Conservation (phyloP, 2,113 vertebrate species). For the Nannobrachium achirus region DNA sequence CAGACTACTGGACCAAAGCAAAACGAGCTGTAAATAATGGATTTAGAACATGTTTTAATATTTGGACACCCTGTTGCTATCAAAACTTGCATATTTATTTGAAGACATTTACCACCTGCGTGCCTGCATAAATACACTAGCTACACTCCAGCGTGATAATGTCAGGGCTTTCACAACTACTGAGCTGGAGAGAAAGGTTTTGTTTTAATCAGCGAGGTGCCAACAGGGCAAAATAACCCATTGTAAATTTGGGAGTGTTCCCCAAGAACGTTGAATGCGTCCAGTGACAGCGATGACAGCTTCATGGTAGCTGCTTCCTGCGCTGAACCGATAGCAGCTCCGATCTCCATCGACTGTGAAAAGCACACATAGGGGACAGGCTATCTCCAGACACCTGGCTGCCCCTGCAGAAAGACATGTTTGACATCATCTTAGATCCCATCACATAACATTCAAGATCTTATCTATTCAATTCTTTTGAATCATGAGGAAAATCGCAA, state of each 20-base stretch:
- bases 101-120: slow-evolving; percentile 10
- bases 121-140: neutral
- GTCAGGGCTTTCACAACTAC: neutral
- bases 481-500: no score
- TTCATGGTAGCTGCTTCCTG: slow-evolving; percentile 36
- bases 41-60: slow-evolving; percentile 21
- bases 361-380: slow-evolving; percentile 1
- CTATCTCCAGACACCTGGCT: neutral
- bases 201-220: slow-evolving; percentile 20
- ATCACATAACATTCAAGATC: no score
- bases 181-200: neutral
- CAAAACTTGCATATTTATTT: neutral
- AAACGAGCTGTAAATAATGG: slow-evolving; percentile 3
- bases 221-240: slow-evolving; percentile 15
- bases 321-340: slow-evolving; percentile 37
- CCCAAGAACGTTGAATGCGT: neutral
- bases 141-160: neutral
- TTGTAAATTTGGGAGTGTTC: slow-evolving; percentile 6
- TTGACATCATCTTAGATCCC: neutral
- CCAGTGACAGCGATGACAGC: slow-evolving; percentile 39
- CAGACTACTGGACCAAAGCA: neutral
- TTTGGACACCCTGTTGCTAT: slow-evolving; percentile 22
- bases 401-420: neutral
- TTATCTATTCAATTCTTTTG: no score
- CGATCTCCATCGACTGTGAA: slow-evolving; percentile 34